Percentiles rank a stretch among this genome's conserved stretches.
Conservation (phyloP, 2,113 vertebrate genomes). For the Megalops atlanticus region DNA sequence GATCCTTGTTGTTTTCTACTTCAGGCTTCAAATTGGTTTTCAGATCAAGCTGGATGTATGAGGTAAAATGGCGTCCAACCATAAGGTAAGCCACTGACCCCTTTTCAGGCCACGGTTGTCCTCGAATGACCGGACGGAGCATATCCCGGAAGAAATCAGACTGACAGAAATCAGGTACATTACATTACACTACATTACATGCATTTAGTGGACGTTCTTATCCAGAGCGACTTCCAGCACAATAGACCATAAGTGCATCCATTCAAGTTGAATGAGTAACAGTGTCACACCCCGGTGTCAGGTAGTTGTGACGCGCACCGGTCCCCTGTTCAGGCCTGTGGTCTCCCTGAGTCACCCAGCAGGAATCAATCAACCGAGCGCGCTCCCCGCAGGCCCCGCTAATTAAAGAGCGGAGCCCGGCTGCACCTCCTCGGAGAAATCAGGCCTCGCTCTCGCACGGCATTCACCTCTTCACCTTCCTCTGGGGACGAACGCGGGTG, state of each 20-base stretch:
- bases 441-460: slow-evolving; percentile 9
- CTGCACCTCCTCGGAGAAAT: slow-evolving; percentile 51
- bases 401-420: slow-evolving; percentile 59
- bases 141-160: slow-evolving; percentile 39
- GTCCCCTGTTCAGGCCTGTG: too few relatives aligned
- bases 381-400: too few relatives aligned
- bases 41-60: background rate
- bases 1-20: background rate
- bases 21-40: background rate
- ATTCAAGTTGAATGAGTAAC: too few relatives aligned
- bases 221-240: too few relatives aligned
- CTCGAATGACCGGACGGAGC: background rate
- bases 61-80: background rate
- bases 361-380: slow-evolving; percentile 61
- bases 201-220: too few relatives aligned
- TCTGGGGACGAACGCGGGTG: background rate
- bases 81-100: background rate
- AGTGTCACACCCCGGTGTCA: too few relatives aligned
- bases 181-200: too few relatives aligned
- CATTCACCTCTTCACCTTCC: slow-evolving; percentile 16
- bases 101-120: background rate
- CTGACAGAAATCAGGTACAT: slow-evolving; percentile 36
- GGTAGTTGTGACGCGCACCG: too few relatives aligned
- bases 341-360: background rate
- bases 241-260: too few relatives aligned